Percentiles rank a stretch among this genome's conserved stretches.
These are phyloP conservation scores for Drosophila basisetae DNA, from an alignment of 2,888 invertebrate genomes.

Conservation along the genomic window DNA sequence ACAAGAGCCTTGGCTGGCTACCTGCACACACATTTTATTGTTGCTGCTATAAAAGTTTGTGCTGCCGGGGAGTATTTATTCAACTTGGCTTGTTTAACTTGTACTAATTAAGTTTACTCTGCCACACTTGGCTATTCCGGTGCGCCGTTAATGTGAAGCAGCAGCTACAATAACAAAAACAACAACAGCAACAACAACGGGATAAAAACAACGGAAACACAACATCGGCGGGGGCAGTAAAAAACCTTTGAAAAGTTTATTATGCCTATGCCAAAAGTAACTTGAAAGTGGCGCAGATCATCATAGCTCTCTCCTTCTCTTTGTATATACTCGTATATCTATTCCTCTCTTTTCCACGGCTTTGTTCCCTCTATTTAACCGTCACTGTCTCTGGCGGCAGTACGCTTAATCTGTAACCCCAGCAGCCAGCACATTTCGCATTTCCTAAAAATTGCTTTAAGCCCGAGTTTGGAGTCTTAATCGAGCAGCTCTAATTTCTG, in stretches of 20 bases:
- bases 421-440: conserved; percentile 17
- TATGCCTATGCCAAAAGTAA: conserved; percentile 53
- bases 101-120: conserved; percentile 76
- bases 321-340: background rate
- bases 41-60: conserved; percentile 72
- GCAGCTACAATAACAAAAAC: conserved; percentile 24
- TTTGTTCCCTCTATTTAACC: background rate
- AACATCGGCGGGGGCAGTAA: conserved; percentile 13
- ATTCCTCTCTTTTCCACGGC: background rate
- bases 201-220: conserved; percentile 1
- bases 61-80: conserved; percentile 72
- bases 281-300: conserved; percentile 55
- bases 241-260: conserved; percentile 56
- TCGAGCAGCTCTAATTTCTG: conserved; percentile 28
- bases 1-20: conserved; percentile 33
- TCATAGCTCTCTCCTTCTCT: conserved; percentile 8
- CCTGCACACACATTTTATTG: conserved; percentile 65
- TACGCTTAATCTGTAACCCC: conserved; percentile 11
- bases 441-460: conserved; percentile 23
- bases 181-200: conserved; percentile 5
- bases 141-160: conserved; percentile 51
- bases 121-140: conserved; percentile 71
- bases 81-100: conserved; percentile 76
- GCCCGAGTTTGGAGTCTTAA: conserved; percentile 5
- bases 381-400: background rate